Conservation (phyloP, 2,113 vertebrate genomes). For the Meriones unguiculatus region DNA sequence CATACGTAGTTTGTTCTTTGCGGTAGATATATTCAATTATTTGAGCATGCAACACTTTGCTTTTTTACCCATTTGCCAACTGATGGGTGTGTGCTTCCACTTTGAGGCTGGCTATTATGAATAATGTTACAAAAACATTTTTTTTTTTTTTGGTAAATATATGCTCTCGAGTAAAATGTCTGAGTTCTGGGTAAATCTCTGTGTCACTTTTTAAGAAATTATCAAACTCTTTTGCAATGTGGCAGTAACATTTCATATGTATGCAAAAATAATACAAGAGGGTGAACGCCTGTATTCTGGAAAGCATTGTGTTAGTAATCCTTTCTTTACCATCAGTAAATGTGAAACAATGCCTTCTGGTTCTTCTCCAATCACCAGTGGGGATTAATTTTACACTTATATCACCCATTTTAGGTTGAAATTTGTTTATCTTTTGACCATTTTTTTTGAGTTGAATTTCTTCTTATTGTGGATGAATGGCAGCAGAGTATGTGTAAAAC, state of each 20-base stretch:
- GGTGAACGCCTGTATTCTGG: not conserved
- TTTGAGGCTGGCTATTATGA: not conserved
- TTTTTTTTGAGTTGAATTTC: not conserved
- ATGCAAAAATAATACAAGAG: not conserved
- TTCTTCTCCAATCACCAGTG: not conserved
- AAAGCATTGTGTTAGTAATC: not conserved
- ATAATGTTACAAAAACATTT: not conserved
- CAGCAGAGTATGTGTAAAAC: not conserved
- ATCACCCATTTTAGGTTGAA: not conserved
- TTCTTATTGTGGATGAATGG: not conserved
- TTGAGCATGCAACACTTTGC: not conserved
- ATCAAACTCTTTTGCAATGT: not conserved
- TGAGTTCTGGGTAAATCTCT: not conserved
- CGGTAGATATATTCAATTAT: not conserved
- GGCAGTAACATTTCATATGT: not conserved
- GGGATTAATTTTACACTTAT: not conserved
- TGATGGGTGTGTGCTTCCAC: not conserved
- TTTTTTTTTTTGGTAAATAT: not conserved
- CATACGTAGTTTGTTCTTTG: not conserved
- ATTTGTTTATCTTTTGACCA: not conserved
- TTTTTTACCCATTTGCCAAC: not conserved
- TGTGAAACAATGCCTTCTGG: not conserved
- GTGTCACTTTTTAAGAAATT: not conserved
- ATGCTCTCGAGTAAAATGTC: not conserved
- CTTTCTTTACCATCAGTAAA: not conserved